phyloP scores from a whole-genome alignment of 1,140 invertebrate species.

The Dolichoris vasculosae region DNA sequence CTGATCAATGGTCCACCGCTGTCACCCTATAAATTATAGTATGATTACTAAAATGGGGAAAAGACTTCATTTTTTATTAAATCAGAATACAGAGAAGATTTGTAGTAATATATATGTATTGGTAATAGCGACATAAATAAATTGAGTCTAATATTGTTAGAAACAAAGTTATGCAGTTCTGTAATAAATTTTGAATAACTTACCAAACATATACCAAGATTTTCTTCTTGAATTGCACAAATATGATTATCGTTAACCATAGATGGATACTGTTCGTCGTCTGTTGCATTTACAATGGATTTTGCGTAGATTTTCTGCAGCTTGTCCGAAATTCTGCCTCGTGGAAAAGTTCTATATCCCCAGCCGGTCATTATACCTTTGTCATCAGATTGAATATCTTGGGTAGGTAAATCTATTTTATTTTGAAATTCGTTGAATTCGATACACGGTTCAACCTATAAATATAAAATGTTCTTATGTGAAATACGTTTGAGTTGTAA shows the following conservation, averaged over 20 bases:
- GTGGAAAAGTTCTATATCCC: neutral
- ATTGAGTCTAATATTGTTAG: too few relatives aligned
- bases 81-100: too few relatives aligned
- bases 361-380: neutral
- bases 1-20: neutral
- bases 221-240: neutral
- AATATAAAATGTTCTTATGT: neutral
- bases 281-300: neutral
- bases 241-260: neutral
- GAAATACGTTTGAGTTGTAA: too few relatives aligned
- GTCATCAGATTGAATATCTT: neutral
- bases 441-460: neutral
- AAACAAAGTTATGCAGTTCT: too few relatives aligned
- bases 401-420: neutral
- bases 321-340: neutral
- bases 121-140: too few relatives aligned
- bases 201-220: neutral
- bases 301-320: neutral
- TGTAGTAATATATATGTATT: too few relatives aligned
- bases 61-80: neutral
- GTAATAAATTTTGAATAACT: neutral
- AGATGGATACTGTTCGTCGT: neutral
- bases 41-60: too few relatives aligned
- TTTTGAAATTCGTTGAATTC: neutral
- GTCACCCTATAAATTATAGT: neutral